A percentile compares a stretch with the other conserved stretches of the same genome.
Conservation (phyloP, 2,797 vertebrate species). For the Danio choprae region DNA sequence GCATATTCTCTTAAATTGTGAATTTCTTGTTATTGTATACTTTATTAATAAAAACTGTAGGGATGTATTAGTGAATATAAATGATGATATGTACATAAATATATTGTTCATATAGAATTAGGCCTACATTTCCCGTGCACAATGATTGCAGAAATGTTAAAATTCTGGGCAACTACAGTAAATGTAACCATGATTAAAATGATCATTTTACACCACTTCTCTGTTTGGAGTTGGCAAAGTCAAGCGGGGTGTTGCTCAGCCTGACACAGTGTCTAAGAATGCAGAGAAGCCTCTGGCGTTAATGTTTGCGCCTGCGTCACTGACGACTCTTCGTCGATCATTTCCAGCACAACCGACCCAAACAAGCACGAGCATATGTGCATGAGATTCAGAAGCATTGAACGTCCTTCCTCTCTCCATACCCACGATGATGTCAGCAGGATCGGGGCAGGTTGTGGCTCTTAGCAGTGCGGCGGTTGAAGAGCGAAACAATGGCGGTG, state of each 20-base stretch:
- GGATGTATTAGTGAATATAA: no score
- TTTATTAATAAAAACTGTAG: no score
- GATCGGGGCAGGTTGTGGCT: slow-evolving; percentile 47
- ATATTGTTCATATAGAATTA: no score
- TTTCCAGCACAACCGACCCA: slow-evolving; percentile 25
- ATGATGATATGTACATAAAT: no score
- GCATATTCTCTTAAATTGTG: no score
- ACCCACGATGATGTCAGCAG: slow-evolving; percentile 42
- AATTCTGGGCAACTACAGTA: no score
- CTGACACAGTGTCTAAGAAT: slow-evolving; percentile 64
- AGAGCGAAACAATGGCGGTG: slow-evolving; percentile 62
- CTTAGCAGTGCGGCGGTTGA: slow-evolving; percentile 49
- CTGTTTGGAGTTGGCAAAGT: slow-evolving; percentile 54
- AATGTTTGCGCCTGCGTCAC: slow-evolving; percentile 39
- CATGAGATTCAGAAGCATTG: not conserved
- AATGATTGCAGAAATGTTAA: no score
- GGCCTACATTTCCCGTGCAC: no score
- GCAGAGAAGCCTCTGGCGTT: slow-evolving; percentile 56
- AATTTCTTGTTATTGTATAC: no score
- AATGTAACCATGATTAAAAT: no score
- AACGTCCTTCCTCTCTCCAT: not conserved
- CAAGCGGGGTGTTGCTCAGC: slow-evolving; percentile 22
- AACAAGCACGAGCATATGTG: slow-evolving; percentile 16
- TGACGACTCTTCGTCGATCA: not conserved
- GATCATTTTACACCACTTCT: slow-evolving; percentile 41